Base-by-base conservation (phyloP, 2,797 vertebrate genomes). In the Pangasius mekongensis region DNA sequence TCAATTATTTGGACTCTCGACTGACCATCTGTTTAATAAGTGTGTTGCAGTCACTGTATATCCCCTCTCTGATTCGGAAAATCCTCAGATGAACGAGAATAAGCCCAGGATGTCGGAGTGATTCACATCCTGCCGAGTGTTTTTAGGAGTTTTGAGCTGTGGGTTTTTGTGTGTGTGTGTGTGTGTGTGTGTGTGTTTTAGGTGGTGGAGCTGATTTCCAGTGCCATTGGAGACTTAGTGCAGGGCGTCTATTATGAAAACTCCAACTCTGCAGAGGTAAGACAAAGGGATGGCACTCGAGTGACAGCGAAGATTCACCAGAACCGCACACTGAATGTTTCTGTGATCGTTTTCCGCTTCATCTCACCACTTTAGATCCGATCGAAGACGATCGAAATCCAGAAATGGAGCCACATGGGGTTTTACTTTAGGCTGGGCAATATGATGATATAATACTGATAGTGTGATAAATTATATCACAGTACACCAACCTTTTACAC, bases 171-270 rank as follows among this genome's bases (percentile, higher is more conserved):
- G 0, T 39, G 33, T 33, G 33, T 36, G 36, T 36, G 36, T 36
- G 36, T 36, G 36, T 36, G 36, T 36, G 73, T 74, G 36, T 91
- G 7, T 88, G 66, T 90, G 39, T 69, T 87, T 8, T 93, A 99
- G 99, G 98, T 99, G 52, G 97, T 99, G 84, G 99, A 99, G 90
- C 96, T 99, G 89, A 94, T 99, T 93, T 98, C 98, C 80, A 98
- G 98, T 93, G 97, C 98, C 92, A 99, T 99, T 13, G 98, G 97
- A 89, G 99, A 99, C 92, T 93, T 99, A 93, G 97, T 99, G 89
- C 98, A 99, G 95, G 99, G 99, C 76, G 96, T 98, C 93, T 99
- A 98, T 94, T 95, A 96, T 52, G 98, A 99, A 95, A 98, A 96
- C 91, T 95, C 94, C 88, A 93, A 91, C 90, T 95, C 91, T 43